Evolutionary conservation across 2,797 vertebrate species (phyloP).

Genomic region (Antrozous pallidus): DNA sequence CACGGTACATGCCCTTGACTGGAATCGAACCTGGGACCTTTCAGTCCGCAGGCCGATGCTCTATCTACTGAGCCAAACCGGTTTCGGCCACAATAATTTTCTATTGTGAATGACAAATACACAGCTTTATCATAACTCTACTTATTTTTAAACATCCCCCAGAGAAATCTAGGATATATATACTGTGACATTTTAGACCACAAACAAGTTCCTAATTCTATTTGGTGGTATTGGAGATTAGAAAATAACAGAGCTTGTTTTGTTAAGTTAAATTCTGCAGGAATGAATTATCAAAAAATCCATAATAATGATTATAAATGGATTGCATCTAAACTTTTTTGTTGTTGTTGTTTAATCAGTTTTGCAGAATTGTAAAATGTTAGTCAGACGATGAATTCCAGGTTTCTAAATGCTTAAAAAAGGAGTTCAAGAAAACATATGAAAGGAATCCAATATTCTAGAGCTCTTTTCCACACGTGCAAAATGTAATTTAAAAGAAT

Average conservation of each 20-base stretch:
- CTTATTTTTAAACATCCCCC: constrained; percentile 31
- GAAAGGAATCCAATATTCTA: background rate
- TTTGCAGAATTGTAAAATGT: constrained; percentile 20
- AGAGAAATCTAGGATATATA: background rate
- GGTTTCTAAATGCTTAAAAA: background rate
- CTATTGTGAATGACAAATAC: constrained; percentile 53
- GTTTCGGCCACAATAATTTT: too few relatives aligned
- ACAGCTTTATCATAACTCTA: background rate
- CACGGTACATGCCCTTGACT: too few relatives aligned
- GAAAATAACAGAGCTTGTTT: background rate
- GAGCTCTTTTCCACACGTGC: background rate
- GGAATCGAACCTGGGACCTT: too few relatives aligned
- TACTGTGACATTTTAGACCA: background rate
- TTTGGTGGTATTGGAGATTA: background rate
- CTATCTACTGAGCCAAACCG: too few relatives aligned
- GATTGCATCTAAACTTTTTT: background rate
- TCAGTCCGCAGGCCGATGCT: too few relatives aligned
- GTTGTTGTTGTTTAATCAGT: constrained; percentile 29
- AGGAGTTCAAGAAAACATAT: background rate
- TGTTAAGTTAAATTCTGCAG: constrained; percentile 42
- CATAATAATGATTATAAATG: constrained; percentile 37
- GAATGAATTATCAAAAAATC: constrained; percentile 43
- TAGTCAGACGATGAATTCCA: background rate
- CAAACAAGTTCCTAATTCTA: background rate
- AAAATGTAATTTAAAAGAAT: constrained; percentile 15